Base-by-base conservation (phyloP, 2,797 vertebrate species). In the Philypnodon macrostomus region DNA sequence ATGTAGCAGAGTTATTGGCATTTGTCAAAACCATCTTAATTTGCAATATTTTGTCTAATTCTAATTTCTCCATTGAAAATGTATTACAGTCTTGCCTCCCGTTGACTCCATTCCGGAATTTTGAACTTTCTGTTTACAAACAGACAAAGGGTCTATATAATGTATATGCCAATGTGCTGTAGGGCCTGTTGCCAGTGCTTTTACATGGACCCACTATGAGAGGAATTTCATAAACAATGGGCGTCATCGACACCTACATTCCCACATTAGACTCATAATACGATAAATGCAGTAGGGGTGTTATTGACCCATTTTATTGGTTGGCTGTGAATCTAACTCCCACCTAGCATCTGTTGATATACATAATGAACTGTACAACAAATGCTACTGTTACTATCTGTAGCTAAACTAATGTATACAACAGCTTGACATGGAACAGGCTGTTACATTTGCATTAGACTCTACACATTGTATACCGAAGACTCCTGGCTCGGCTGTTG, bases 401-500 rank as follows among this genome's bases (percentile, higher is more conserved):
- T 1, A 14, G n/a, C 11, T 23, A 19, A 10, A 12, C 12, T n/a
- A 45, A 18, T 18, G 31, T 45, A 13, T n/a, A 14, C 2, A 32
- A 4, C 24, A 14, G 32, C 62, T n/a, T 35, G 32, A 42, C 35
- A 27, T 27, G 12, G 36, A 9, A 14, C 14, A 31, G 21, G 34
- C 23, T 47, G 7, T 49, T 47, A n/a, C 1, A 23, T 67, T 47
- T 45, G 45, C 33, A 37, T 61, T 62, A 18, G 48, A 47, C 47
- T 58, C 24, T 23, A 53, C 13, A 6, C 31, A 18, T 49, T 14
- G 30, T 29, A 37, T 8, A 9, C 33, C 8, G 21, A 72, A 30
- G 23, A 45, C 29, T 24, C 27, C 33, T 63, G 45, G 13, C 37
- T 19, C 14, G 31, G 41, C 38, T 26, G 33, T 69, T 63, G 48